phyloP scores from a whole-genome alignment of 2,797 vertebrate genomes.

The Meda fulgida region DNA sequence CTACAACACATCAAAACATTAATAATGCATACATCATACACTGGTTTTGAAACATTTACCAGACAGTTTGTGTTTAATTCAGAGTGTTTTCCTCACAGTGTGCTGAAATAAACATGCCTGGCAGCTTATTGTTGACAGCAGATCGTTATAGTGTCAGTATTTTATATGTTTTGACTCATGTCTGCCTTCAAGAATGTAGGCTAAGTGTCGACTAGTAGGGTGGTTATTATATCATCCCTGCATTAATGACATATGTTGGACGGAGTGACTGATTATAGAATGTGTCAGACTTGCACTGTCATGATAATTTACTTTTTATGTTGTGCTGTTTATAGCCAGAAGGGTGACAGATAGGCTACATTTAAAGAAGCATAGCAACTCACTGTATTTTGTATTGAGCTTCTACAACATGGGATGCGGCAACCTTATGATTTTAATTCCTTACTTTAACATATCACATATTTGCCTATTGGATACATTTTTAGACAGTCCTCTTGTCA shows the following conservation, averaged over 20 bases:
- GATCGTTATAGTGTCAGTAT: constrained; percentile 12
- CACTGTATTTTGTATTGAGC: neutral
- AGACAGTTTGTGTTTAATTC: neutral
- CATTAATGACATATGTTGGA: constrained; percentile 29
- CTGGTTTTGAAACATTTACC: constrained; percentile 17
- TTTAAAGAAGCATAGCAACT: neutral
- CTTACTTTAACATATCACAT: neutral
- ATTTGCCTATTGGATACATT: neutral
- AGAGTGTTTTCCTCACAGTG: constrained; percentile 10
- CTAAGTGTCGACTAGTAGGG: constrained; percentile 40
- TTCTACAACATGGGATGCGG: neutral
- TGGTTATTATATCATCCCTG: constrained; percentile 45
- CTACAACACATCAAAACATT: neutral
- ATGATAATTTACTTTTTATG: constrained; percentile 13
- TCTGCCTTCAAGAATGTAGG: constrained; percentile 23
- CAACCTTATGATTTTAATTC: neutral
- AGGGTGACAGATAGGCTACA: neutral
- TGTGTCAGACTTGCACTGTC: constrained; percentile 22
- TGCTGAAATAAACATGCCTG: constrained; percentile 35
- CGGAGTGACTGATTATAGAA: constrained; percentile 3
- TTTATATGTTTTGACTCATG: constrained; percentile 45
- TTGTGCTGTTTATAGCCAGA: constrained; percentile 25
- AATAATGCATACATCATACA: neutral
- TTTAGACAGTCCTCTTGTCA: too few species aligned
- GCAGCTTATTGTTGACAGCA: constrained; percentile 32